These are phyloP conservation scores for Ariolimax columbianus DNA, from an alignment of 2,888 invertebrate genomes.

Conservation along the genomic window DNA sequence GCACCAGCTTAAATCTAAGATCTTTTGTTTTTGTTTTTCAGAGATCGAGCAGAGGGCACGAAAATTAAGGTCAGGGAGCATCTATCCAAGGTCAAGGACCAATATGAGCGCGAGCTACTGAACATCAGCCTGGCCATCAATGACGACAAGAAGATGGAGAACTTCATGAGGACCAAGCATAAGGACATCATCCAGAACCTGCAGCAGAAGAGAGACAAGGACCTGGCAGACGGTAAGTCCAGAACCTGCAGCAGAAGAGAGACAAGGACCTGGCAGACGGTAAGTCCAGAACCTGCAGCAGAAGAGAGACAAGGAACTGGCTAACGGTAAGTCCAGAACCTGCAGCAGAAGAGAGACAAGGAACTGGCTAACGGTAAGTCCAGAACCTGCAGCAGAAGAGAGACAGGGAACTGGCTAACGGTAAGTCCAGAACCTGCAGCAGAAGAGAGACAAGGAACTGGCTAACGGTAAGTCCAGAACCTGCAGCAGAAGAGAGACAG, in stretches of 20 bases:
- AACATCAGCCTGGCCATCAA: slow-evolving; percentile 43
- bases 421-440: slow-evolving; percentile 30
- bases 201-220: slow-evolving; percentile 32
- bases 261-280: slow-evolving; percentile 39
- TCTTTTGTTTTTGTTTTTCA: background rate
- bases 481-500: slow-evolving; percentile 30
- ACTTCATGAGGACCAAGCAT: slow-evolving; percentile 49
- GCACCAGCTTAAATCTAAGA: no score
- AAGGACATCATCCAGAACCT: slow-evolving; percentile 42
- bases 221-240: slow-evolving; percentile 36
- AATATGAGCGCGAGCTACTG: slow-evolving; percentile 42
- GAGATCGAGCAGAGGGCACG: slow-evolving; percentile 44
- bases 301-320: slow-evolving; percentile 33
- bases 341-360: slow-evolving; percentile 33
- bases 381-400: slow-evolving; percentile 32
- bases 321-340: slow-evolving; percentile 33
- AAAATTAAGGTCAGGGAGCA: slow-evolving; percentile 48
- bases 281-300: slow-evolving; percentile 32
- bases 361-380: slow-evolving; percentile 35
- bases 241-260: slow-evolving; percentile 32
- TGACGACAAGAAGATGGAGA: slow-evolving; percentile 49
- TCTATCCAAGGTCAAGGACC: slow-evolving; percentile 46
- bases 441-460: slow-evolving; percentile 33
- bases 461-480: slow-evolving; percentile 28
- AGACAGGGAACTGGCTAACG: slow-evolving; percentile 28